Base-by-base conservation (phyloP, 2,113 vertebrate species). In the Oplegnathus fasciatus region DNA sequence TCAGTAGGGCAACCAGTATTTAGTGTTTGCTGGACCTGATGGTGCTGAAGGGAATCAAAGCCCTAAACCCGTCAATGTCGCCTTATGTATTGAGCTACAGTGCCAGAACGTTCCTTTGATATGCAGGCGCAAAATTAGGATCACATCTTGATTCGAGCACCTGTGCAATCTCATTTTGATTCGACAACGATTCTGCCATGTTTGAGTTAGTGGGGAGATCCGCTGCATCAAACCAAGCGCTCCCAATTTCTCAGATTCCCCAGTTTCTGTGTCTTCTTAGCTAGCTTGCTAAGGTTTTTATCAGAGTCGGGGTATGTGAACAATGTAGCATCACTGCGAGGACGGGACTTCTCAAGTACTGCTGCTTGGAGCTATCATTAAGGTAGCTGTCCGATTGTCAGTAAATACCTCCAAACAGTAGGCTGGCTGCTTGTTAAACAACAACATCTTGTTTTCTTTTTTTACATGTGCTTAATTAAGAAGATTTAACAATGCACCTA, bases 1-100 rank as follows among this genome's bases (percentile, higher is more conserved):
- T 82, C 67, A 84, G n/a, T 0, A n/a, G n/a, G 32, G 37, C 34
- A 67, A 70, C 28, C 11, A 42, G 74, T 70, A 71, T 71, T 44
- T 83, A 15, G 64, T 24, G 18, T 79, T 80, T 28, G 28, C 42
- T 68, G 14, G 50, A 73, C 26, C 9, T 48, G 15, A 40, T 18
- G 18, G 4, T 17, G 17, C 62, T 40, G 24, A 57, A 34, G 3
- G 32, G 32, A 84, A 57, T 68, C 62, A 7, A 40, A 30, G 37
- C 13, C 26, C 67, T 57, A 61, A 64, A 32, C 40, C 22, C 64
- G 55, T 48, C 34, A 48, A n/a, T 28, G 50, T 58, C 2, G 0
- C 22, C 46, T 73, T 61, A 28, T 26, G 61, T 28, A 32, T 7
- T 48, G 32, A 73, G 58, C 20, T 52, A 26, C 62, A 52, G 26